phyloP scores from a whole-genome alignment of 2,888 invertebrate species.

The Congeria kusceri region DNA sequence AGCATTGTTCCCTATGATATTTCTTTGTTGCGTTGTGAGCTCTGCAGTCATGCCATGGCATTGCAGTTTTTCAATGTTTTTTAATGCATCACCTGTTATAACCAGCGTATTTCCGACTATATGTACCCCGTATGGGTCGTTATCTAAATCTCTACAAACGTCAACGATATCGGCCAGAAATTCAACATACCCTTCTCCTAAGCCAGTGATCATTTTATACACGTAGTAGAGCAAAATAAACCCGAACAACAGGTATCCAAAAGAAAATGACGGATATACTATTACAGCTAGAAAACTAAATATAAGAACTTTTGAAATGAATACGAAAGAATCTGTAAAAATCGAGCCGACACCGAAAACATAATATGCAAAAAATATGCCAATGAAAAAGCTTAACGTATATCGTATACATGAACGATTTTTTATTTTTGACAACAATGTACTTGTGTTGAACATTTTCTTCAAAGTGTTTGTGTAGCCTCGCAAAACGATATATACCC shows the following conservation, averaged over 20 bases:
- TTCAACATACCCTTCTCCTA: conserved; percentile 24
- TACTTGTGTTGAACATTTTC: background rate
- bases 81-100: background rate
- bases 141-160: conserved; percentile 4
- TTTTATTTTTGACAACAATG: background rate
- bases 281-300: conserved; percentile 30
- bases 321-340: background rate
- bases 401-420: background rate
- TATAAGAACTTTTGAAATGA: background rate
- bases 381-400: background rate
- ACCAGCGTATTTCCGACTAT: background rate
- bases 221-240: conserved; percentile 19
- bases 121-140: background rate
- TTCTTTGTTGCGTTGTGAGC: background rate
- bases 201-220: conserved; percentile 10
- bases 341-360: conserved; percentile 1
- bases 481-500: background rate
- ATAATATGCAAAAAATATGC: background rate
- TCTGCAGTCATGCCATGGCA: background rate
- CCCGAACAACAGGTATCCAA: conserved; percentile 34
- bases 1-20: background rate
- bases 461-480: background rate
- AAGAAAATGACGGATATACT: conserved; percentile 25
- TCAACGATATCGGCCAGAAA: conserved; percentile 28
- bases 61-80: conserved; percentile 1